Base-by-base conservation (phyloP, 2,797 vertebrate species). In the Paguma larvata region DNA sequence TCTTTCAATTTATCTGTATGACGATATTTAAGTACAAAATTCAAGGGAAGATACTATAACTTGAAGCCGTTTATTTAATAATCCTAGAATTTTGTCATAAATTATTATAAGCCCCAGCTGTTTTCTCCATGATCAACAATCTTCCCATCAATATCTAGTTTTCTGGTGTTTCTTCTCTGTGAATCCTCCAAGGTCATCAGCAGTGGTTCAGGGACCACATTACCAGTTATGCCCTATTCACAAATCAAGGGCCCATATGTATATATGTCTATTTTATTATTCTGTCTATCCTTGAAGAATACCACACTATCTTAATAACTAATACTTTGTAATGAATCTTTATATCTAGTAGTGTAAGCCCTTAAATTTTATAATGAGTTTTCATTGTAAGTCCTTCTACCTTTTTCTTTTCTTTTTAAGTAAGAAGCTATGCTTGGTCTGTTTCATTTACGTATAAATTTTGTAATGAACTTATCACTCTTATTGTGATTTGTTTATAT, bases 381-480 rank as follows among this genome's bases (percentile, higher is more conserved):
- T 62, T 85, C 27, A 48, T 32, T 77, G 32, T 87, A 63, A 79
- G 18, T 65, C 44, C 41, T 79, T 25, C 38, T 72, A 12, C 5
- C 23, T 63, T 85, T 90, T 48, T 9, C 18, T 27, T 84, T 59
- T 41, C 21, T 90, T 96, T 84, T 84, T 21, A 72, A 85, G 56
- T 59, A 63, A 44, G n/a, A 96, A 79, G 16, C 48, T 78, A 19
- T 77, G 72, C n/a, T 73, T 86, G n/a, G 6, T 62, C n/a, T 89
- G 59, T 44, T 94, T 14, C 5, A 83, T 94, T 96, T 92, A 51
- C 12, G 70, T 79, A 53, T 62, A 62, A 82, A 70, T 44, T 48
- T 59, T 73, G 10, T 11, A 80, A 89, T 67, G 44, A 38, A 6
- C 25, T 53, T 73, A 65, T 67, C 9, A 30, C 14, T 79, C 38